A percentile compares a stretch with the other conserved stretches of the same genome.
Conservation (phyloP, 2,797 vertebrate genomes). For the Euthynnus affinis region DNA sequence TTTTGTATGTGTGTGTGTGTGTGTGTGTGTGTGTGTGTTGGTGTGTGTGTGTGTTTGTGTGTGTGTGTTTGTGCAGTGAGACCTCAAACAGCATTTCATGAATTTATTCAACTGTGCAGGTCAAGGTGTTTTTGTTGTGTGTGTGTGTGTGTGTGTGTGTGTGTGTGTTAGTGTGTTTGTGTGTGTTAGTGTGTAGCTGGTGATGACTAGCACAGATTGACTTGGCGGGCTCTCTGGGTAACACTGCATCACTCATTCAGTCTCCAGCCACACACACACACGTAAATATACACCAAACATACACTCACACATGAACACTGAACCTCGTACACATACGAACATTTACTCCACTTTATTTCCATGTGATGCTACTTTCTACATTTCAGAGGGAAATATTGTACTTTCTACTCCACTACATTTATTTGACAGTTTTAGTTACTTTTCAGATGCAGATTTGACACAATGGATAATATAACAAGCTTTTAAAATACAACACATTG, state of each 20-base stretch:
- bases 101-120: conserved; percentile 17
- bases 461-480: too few relatives aligned
- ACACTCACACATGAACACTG: background rate
- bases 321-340: too few relatives aligned
- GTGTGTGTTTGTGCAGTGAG: background rate
- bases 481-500: too few relatives aligned
- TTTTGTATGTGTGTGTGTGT: conserved; percentile 6
- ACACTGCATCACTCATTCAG: conserved; percentile 31
- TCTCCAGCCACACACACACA: background rate
- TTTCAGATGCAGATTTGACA: too few relatives aligned
- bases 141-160: conserved; percentile 20
- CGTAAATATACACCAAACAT: too few relatives aligned
- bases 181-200: background rate
- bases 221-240: conserved; percentile 26
- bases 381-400: too few relatives aligned
- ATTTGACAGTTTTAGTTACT: too few relatives aligned
- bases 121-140: conserved; percentile 10
- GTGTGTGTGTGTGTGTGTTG: conserved; percentile 4
- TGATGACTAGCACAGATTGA: conserved; percentile 14
- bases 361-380: too few relatives aligned
- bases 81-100: background rate
- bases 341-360: too few relatives aligned
- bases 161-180: conserved; percentile 15
- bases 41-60: conserved; percentile 14
- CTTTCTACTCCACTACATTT: too few relatives aligned